Evolutionary conservation across 2,888 invertebrate species (phyloP), one percentile per base, ranked within the genome.

Genomic region (Oxyteleia sp.): DNA sequence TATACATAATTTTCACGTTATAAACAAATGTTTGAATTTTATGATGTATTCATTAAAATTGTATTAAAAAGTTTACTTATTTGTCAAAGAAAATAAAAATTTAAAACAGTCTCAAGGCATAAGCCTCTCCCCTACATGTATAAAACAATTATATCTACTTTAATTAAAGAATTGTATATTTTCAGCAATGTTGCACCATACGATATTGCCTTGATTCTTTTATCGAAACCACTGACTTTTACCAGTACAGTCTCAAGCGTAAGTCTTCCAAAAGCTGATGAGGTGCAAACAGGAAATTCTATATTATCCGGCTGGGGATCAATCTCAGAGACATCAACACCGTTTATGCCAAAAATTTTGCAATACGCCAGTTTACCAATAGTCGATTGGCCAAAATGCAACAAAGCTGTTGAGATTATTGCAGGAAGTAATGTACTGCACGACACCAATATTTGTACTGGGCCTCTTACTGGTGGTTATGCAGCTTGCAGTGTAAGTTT

Each of bases 161-260:
- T 18, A 10, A 20, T 20, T 3, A 18, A 47, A 2, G n/a, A n/a
- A n/a, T n/a, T n/a, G n/a, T n/a, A n/a, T n/a, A n/a, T 74, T 89
- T 87, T 16, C 71, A 92, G 92, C 3, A 88, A 87, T 3, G 92
- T 92, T 16, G 92, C 89, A 15, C 93, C 94, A 16, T 94, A 94
- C 86, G 95, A 95, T 88, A 94, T 95, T 38, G 95, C 94, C 38
- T 85, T 95, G 3, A 86, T 95, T 13, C 92, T 91, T 59, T 88
- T 95, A 47, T 85, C 86, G 16, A 85, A 82, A 1, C 87, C 91
- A 1, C 88, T 94, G 49, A 80, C 61, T 0, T 90, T 91, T n/a
- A 91, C 90, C 57, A 89, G 89, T 16, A 86, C 80, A 35, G 93
- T 94, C 0, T 87, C 91, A 18, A 88, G 93, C 0, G 91, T 94